Conservation (phyloP, 2,888 invertebrate genomes). For the Pomacea canaliculata region DNA sequence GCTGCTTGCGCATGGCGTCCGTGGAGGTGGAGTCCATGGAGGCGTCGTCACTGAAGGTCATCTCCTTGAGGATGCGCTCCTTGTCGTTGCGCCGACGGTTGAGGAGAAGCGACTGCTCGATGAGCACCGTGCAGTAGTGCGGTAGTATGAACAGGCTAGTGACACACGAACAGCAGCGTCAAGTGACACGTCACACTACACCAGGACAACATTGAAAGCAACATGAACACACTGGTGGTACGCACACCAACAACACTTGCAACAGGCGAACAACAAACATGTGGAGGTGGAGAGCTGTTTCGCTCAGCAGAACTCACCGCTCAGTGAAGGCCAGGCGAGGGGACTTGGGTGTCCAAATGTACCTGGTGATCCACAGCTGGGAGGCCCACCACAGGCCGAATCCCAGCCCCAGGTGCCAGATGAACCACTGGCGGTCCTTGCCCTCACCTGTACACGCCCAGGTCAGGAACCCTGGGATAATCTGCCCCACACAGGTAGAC, state of each 20-base stretch:
- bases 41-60: slow-evolving; percentile 41
- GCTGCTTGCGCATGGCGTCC: slow-evolving; percentile 39
- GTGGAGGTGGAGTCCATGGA: slow-evolving; percentile 46
- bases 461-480: slow-evolving; percentile 37
- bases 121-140: slow-evolving; percentile 90
- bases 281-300: too few relatives aligned
- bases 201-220: too few relatives aligned
- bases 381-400: slow-evolving; percentile 62
- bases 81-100: slow-evolving; percentile 92
- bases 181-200: too few relatives aligned
- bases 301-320: slow-evolving; percentile 37
- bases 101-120: slow-evolving; percentile 94
- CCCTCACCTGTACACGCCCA: slow-evolving; percentile 49
- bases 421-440: slow-evolving; percentile 41
- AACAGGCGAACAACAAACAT: too few relatives aligned
- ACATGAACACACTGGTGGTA: too few relatives aligned
- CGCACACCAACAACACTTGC: too few relatives aligned
- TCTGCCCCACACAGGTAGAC: slow-evolving; percentile 8
- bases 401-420: slow-evolving; percentile 47
- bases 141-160: slow-evolving; percentile 84
- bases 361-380: slow-evolving; percentile 59
- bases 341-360: slow-evolving; percentile 63
- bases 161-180: too few relatives aligned
- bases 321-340: slow-evolving; percentile 63
- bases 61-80: slow-evolving; percentile 46